Conservation (phyloP, 2,797 vertebrate genomes). For the Sandelia bainsii region DNA sequence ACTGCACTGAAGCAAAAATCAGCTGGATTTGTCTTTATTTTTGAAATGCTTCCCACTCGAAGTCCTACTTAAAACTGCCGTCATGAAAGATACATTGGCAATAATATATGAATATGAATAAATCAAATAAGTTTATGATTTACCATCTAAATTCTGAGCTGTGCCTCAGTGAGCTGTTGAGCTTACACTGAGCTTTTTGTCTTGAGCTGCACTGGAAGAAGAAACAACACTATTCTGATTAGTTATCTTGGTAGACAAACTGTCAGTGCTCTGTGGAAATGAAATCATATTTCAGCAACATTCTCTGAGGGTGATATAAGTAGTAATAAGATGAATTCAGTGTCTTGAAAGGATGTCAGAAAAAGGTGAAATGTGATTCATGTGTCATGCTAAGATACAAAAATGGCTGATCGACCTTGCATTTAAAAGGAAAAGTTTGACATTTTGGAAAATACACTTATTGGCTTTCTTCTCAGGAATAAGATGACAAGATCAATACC, state of each 20-base stretch:
- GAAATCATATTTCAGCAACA: constrained; percentile 56
- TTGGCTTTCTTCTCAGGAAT: neutral
- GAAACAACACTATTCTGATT: constrained; percentile 58
- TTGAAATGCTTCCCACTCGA: constrained; percentile 37
- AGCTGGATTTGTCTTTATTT: constrained; percentile 40
- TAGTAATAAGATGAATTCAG: constrained; percentile 28
- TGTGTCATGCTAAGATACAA: constrained; percentile 10
- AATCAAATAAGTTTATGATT: constrained; percentile 52
- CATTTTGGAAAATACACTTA: constrained; percentile 15
- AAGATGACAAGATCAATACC: constrained; percentile 6
- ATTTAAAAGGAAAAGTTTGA: constrained; percentile 6
- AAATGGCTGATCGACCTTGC: constrained; percentile 7
- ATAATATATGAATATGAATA: constrained; percentile 56
- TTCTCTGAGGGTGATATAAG: constrained; percentile 42
- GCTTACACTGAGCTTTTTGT: constrained; percentile 57
- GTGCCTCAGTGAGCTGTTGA: constrained; percentile 17
- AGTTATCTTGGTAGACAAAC: constrained; percentile 43
- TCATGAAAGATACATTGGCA: constrained; percentile 45
- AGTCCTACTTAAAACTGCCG: constrained; percentile 38
- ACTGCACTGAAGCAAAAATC: constrained; percentile 50
- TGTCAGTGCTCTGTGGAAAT: constrained; percentile 41
- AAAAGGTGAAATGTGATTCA: constrained; percentile 40
- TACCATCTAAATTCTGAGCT: constrained; percentile 43
- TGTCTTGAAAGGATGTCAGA: constrained; percentile 40
- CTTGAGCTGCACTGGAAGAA: constrained; percentile 37